Evolutionary conservation across 1,140 invertebrate genomes (phyloP).

Genomic region (Drusus annulatus): DNA sequence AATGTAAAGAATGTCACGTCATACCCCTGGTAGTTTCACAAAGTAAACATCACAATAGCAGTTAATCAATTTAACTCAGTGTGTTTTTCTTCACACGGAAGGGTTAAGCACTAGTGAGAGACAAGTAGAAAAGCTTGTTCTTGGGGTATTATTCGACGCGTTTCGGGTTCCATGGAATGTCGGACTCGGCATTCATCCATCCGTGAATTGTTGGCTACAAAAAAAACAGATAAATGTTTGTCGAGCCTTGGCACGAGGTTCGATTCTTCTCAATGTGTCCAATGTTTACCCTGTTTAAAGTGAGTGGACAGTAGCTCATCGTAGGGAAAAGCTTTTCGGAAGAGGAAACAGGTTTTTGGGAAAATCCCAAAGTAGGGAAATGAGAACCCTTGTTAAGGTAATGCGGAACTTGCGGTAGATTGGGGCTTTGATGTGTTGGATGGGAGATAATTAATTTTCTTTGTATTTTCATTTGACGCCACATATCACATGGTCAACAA

Average conservation of each 20-base stretch:
- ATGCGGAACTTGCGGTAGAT: conserved; percentile 3
- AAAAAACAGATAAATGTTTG: conserved; percentile 19
- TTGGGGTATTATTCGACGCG: background rate
- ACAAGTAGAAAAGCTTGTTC: conserved; percentile 20
- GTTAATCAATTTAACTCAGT: too few relatives aligned
- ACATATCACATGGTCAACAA: too few relatives aligned
- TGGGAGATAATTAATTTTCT: conserved; percentile 30
- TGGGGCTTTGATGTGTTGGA: conserved; percentile 4
- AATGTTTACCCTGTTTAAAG: conserved; percentile 12
- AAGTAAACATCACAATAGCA: too few relatives aligned
- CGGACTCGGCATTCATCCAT: background rate
- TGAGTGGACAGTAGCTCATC: conserved; percentile 15
- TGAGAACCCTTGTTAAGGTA: conserved; percentile 32
- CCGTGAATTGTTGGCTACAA: conserved; percentile 12
- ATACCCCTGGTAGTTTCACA: too few relatives aligned
- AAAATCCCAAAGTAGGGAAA: background rate
- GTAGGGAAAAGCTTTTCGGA: background rate
- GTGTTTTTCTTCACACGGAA: background rate
- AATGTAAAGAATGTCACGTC: too few relatives aligned
- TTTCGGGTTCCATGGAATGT: background rate
- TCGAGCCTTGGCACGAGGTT: background rate
- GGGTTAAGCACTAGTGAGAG: background rate
- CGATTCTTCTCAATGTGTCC: conserved; percentile 21
- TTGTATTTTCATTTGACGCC: conserved; percentile 8
- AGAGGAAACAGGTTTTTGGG: conserved; percentile 1